phyloP scores from a whole-genome alignment of 2,888 invertebrate species.

The Synergus gifuensis region DNA sequence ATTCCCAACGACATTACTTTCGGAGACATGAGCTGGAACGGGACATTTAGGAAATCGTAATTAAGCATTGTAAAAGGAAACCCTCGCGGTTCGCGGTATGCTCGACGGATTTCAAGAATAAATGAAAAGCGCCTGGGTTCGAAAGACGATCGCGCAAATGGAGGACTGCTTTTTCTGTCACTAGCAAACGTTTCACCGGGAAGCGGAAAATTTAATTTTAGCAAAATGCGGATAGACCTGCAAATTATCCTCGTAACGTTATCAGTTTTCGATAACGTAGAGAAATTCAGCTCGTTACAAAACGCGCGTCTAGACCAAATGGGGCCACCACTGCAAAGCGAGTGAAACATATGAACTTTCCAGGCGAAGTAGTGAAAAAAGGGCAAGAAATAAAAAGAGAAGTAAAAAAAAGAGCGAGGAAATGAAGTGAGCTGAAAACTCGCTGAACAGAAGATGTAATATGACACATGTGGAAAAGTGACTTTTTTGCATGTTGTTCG shows the following conservation, averaged over 20 bases:
- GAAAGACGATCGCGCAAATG: slow-evolving; percentile 34
- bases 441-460: slow-evolving; percentile 34
- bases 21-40: slow-evolving; percentile 1
- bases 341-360: slow-evolving; percentile 41
- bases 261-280: slow-evolving; percentile 35
- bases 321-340: slow-evolving; percentile 18
- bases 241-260: slow-evolving; percentile 33
- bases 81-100: neutral
- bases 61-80: slow-evolving; percentile 16
- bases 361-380: slow-evolving; percentile 28
- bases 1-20: neutral
- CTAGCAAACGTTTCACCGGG: neutral
- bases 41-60: slow-evolving; percentile 13
- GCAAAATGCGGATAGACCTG: slow-evolving; percentile 15
- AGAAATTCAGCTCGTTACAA: slow-evolving; percentile 31
- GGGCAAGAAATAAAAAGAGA: slow-evolving; percentile 20
- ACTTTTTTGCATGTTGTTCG: slow-evolving; percentile 31
- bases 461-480: slow-evolving; percentile 15
- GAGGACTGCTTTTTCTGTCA: neutral
- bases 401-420: slow-evolving; percentile 28
- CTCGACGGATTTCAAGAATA: neutral
- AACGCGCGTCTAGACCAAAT: slow-evolving; percentile 25
- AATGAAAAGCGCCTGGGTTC: slow-evolving; percentile 5
- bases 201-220: slow-evolving; percentile 23
- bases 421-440: slow-evolving; percentile 26